These are phyloP conservation scores for Sphecodes monilicornis DNA, from an alignment of 2,888 invertebrate species.

Conservation along the genomic window DNA sequence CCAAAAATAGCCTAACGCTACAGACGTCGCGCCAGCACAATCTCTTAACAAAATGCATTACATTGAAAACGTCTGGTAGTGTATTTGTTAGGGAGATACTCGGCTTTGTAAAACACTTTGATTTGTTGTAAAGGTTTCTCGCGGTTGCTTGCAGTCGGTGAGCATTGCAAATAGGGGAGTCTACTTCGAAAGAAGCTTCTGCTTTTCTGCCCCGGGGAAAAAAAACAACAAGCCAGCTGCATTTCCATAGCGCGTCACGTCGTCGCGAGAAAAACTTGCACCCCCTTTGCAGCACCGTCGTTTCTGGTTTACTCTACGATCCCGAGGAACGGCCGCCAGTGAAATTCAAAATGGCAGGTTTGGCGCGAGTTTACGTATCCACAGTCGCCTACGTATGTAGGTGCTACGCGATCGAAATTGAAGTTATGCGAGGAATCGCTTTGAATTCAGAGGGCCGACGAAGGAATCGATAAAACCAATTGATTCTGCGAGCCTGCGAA, in stretches of 20 bases:
- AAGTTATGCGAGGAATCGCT: not conserved
- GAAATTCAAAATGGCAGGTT: conserved; percentile 19
- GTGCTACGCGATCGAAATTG: not conserved
- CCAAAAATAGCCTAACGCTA: no score
- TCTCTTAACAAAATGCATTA: not conserved
- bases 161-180: conserved; percentile 16
- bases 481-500: not conserved
- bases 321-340: conserved; percentile 1
- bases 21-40: not conserved
- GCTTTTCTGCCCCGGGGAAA: not conserved
- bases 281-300: not conserved
- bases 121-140: conserved; percentile 51
- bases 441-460: not conserved
- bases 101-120: conserved; percentile 27
- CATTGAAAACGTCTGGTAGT: not conserved
- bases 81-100: not conserved
- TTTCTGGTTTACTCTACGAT: conserved; percentile 4
- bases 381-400: not conserved
- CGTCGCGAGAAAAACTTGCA: conserved; percentile 14
- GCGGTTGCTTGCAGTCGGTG: conserved; percentile 6
- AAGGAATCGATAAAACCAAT: conserved; percentile 6
- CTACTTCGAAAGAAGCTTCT: conserved; percentile 17
- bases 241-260: conserved; percentile 15
- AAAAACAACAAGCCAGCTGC: conserved; percentile 15
- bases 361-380: not conserved